Percentiles rank a stretch among this genome's conserved stretches.
Conservation (phyloP, 2,888 invertebrate species). For the Helicoverpa assulta region DNA sequence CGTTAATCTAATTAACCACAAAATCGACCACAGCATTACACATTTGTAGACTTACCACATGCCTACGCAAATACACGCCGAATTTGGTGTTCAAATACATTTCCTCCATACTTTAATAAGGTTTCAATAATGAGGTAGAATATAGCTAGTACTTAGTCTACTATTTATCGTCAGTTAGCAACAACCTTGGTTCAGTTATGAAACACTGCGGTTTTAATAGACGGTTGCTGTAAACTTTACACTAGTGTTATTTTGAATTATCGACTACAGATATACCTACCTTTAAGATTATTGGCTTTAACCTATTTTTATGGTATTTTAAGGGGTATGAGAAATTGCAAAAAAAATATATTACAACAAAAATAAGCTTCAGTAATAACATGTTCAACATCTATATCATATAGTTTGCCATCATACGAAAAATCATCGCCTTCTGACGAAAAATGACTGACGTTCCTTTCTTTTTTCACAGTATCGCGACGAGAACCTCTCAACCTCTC, state of each 20-base stretch:
- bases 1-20: not conserved
- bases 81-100: not conserved
- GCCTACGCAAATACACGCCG: not conserved
- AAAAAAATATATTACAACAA: too few relatives aligned
- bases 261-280: not conserved
- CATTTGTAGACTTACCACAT: too few relatives aligned
- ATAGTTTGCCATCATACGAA: too few relatives aligned
- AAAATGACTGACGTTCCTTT: conserved; percentile 6
- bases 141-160: not conserved
- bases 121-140: conserved; percentile 8
- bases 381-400: too few relatives aligned
- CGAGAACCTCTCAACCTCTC: conserved; percentile 94
- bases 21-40: not conserved
- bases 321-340: too few relatives aligned
- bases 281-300: too few relatives aligned
- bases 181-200: conserved; percentile 49
- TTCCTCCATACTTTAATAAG: conserved; percentile 7
- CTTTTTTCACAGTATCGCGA: conserved; percentile 91
- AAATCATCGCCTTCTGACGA: too few relatives aligned
- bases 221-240: conserved; percentile 17
- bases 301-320: too few relatives aligned
- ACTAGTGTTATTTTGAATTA: conserved; percentile 8
- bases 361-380: too few relatives aligned
- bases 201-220: conserved; percentile 30
- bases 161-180: conserved; percentile 26